Evolutionary conservation across 2,113 vertebrate species (phyloP).

Genomic region (Varanus salvator): DNA sequence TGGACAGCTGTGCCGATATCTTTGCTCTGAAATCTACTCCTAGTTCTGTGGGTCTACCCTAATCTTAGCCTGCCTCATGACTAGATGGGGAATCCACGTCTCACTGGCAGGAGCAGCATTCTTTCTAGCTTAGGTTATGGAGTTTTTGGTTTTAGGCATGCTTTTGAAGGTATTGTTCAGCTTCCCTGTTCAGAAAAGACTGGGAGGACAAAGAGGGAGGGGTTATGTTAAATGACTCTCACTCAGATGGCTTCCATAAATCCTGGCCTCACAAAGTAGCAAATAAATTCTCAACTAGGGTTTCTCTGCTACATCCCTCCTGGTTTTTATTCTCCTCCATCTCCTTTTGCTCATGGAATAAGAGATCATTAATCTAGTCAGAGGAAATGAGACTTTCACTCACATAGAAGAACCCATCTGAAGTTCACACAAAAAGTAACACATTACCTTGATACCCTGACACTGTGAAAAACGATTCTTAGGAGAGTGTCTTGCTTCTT

Average conservation of each 20-base stretch:
- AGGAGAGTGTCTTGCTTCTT: constrained; percentile 38
- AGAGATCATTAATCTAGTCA: constrained; percentile 47
- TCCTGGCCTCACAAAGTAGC: background rate
- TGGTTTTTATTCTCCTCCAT: constrained; percentile 44
- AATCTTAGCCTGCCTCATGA: no score
- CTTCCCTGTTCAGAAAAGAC: background rate
- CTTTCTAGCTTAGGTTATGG: background rate
- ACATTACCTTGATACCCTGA: constrained; percentile 48
- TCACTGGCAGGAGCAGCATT: background rate
- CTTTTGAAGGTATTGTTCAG: background rate
- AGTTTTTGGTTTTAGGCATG: background rate
- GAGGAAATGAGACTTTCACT: constrained; percentile 59
- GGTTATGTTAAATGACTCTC: background rate
- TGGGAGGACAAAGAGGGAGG: background rate
- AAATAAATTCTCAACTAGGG: constrained; percentile 44
- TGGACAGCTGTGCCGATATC: background rate
- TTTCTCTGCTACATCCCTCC: constrained; percentile 26
- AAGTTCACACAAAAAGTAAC: constrained; percentile 51
- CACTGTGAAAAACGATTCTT: constrained; percentile 54
- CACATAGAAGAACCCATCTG: constrained; percentile 24
- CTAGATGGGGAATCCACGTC: background rate
- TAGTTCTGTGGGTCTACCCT: no score
- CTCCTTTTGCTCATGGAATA: constrained; percentile 33
- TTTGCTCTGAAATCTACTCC: no score
- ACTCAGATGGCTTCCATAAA: background rate